Conservation (phyloP, 2,888 invertebrate genomes). For the Pristionchus japonicus region DNA sequence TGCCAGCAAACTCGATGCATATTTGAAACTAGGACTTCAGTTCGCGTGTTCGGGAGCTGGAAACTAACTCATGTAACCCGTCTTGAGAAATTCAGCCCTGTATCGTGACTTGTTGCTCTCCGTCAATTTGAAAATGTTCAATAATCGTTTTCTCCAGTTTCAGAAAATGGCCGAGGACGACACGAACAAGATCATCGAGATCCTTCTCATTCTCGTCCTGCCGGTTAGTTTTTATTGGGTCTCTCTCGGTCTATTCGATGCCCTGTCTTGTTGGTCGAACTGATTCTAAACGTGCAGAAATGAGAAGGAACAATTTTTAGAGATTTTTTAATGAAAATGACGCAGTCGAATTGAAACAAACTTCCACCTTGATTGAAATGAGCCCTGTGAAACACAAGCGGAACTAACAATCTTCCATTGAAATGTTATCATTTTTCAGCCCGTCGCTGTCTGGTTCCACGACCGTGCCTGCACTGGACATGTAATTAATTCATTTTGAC, state of each 20-base stretch:
- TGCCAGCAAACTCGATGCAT: no score
- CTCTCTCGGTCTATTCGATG: no score
- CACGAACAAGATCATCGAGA: slow-evolving; percentile 42
- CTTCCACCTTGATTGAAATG: background rate
- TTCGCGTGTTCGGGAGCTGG: no score
- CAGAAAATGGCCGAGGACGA: background rate
- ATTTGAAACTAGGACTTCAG: no score
- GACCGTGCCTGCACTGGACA: background rate
- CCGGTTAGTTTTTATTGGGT: background rate
- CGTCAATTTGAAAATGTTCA: no score
- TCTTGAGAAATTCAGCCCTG: no score
- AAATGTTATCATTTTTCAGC: no score
- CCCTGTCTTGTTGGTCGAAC: background rate
- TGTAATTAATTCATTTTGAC: background rate
- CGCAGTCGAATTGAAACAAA: background rate
- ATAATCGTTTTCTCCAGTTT: no score
- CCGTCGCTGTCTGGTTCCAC: background rate
- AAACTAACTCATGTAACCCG: no score
- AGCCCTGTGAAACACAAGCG: background rate
- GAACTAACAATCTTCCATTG: no score
- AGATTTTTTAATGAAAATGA: background rate
- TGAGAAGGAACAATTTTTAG: background rate
- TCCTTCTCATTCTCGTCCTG: slow-evolving; percentile 24
- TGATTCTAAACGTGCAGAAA: no score
- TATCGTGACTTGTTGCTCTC: no score